Percentiles rank a stretch among this genome's conserved stretches.
phyloP scores from a whole-genome alignment of 2,113 vertebrate species.

The Pelecanus crispus region DNA sequence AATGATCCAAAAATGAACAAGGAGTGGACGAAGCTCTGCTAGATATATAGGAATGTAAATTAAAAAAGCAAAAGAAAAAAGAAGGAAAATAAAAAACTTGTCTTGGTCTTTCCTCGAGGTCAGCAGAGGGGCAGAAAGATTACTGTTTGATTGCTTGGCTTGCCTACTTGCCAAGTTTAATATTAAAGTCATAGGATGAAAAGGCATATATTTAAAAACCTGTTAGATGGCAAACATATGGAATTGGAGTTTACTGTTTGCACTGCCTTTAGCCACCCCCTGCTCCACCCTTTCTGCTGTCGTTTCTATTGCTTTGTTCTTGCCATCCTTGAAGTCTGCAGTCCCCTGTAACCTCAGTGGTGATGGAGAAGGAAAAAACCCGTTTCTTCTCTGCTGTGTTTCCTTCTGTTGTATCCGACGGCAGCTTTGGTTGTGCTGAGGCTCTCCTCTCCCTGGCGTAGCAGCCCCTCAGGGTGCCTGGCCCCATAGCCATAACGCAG shows the following conservation, averaged over 20 bases:
- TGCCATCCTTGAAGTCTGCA: not conserved
- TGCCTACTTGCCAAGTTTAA: constrained; percentile 43
- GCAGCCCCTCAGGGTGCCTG: not conserved
- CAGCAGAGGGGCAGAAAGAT: constrained; percentile 29
- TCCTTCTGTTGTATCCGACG: not conserved
- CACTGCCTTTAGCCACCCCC: not conserved
- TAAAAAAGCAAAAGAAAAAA: not conserved
- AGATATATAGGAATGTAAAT: constrained; percentile 3
- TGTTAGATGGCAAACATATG: not conserved
- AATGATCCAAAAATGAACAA: not conserved
- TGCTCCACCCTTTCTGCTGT: not conserved
- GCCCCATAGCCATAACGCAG: not conserved
- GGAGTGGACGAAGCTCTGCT: not conserved
- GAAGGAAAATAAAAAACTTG: not conserved
- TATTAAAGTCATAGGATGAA: constrained; percentile 30
- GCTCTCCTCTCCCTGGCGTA: not conserved
- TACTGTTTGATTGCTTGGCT: not conserved
- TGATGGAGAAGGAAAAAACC: not conserved
- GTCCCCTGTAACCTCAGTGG: not conserved
- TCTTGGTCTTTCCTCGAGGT: constrained; percentile 52
- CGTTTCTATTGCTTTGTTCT: not conserved
- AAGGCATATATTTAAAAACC: constrained; percentile 28
- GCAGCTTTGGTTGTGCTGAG: not conserved
- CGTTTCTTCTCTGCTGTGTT: not conserved
- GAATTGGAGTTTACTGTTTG: constrained; percentile 6